Evolutionary conservation across 2,113 vertebrate species (phyloP), one percentile per base, ranked within the genome.

Genomic region (Xerus inauris): DNA sequence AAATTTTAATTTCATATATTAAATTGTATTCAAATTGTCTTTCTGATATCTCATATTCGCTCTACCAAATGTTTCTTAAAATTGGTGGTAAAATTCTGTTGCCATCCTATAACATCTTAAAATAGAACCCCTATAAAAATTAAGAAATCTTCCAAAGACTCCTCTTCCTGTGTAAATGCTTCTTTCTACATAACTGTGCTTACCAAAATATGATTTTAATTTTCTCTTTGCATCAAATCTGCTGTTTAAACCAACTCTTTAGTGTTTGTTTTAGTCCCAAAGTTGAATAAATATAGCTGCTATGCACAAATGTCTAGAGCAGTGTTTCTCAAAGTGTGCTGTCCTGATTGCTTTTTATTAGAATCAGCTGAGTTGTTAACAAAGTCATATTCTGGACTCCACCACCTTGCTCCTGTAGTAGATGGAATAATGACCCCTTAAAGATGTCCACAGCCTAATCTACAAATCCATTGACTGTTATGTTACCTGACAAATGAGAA

Each of bases 1-100:
- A 91, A 73, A 17, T 76, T 38, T 95, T 77, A 72, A 86, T 89
- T 86, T 76, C 26, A 71, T 62, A 84, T 80, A 59, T 87, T 95
- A 82, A 73, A 65, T 80, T 91, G 57, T 51, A 59, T 88, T 47
- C 59, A 72, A 51, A 45, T 38, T 82, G 30, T 94, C 28, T 85
- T 94, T 92, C 42, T 94, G 45, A 65, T 79, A 92, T 79, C 83
- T 77, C 28, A 4, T 47, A 59, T 85, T 72, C n/a, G 77, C 19
- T 8, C 26, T 69, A 6, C 20, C 76, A 89, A 73, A 45, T 90
- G 13, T 92, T 77, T 94, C 62, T 79, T 86, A 32, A 87, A 73
- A 79, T 90, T 82, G 28, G 40, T 47, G 67, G n/a, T 82, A 62
- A 95, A 86, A 87, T 35, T 77, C 22, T 51, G 54, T 49, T 79